Evolutionary conservation across 2,113 vertebrate genomes (phyloP).

Genomic region (Mirounga angustirostris): DNA sequence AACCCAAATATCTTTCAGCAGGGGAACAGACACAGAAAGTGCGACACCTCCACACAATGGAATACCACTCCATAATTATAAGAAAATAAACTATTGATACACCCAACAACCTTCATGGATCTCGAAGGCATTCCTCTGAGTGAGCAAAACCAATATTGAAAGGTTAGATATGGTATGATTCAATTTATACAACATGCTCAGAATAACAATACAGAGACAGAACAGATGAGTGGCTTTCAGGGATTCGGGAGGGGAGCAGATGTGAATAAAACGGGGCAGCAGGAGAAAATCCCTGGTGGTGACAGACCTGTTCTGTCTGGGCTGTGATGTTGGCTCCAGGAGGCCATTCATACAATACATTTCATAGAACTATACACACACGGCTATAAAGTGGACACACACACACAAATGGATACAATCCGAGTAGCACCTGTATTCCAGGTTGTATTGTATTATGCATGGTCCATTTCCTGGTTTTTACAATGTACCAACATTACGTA

Average conservation of each 20-base stretch:
- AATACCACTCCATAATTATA: neutral
- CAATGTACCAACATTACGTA: neutral
- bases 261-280: rapidly evolving
- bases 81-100: neutral
- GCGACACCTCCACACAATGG: neutral
- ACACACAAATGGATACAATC: neutral
- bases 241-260: neutral
- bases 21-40: neutral
- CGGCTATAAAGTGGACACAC: neutral
- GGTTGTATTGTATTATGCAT: neutral
- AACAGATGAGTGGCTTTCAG: neutral
- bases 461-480: neutral
- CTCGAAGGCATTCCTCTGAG: neutral
- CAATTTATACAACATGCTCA: neutral
- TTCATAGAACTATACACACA: neutral
- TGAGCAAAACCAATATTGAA: neutral
- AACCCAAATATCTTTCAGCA: neutral
- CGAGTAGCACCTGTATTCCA: rapidly evolving
- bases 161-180: neutral
- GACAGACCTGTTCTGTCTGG: neutral
- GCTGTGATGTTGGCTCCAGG: neutral
- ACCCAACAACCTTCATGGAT: neutral
- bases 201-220: neutral
- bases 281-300: neutral
- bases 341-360: neutral